These are phyloP conservation scores for Ailurus styani DNA, from an alignment of 2,113 vertebrate genomes.

Conservation along the genomic window DNA sequence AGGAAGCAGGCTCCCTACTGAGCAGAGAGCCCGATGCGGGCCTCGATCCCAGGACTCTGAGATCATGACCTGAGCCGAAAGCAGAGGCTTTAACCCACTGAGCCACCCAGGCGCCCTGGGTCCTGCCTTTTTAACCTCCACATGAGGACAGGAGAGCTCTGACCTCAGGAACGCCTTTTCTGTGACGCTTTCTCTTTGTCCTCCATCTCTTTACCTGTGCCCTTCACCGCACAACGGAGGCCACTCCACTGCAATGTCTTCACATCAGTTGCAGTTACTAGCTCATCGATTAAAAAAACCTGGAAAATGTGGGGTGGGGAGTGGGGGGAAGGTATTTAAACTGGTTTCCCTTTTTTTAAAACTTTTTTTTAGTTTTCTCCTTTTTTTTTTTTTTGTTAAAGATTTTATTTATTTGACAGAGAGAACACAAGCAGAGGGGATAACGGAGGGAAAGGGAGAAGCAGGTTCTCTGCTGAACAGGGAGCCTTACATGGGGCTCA, in stretches of 20 bases:
- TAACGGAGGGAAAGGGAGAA: neutral
- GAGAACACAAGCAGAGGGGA: neutral
- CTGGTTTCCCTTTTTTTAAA: neutral
- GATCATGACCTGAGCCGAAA: too few relatives aligned
- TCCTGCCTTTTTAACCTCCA: neutral
- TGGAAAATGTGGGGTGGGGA: neutral
- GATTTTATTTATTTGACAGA: neutral
- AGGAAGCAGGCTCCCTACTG: too few relatives aligned
- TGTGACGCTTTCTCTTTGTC: neutral
- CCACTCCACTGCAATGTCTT: neutral
- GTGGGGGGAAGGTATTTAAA: neutral
- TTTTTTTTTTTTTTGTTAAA: neutral
- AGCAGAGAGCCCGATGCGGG: too few relatives aligned
- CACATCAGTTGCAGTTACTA: neutral
- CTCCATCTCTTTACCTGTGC: neutral
- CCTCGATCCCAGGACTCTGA: too few relatives aligned
- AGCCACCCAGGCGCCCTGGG: too few relatives aligned
- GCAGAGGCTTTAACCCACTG: too few relatives aligned
- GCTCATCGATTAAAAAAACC: neutral
- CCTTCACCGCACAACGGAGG: neutral
- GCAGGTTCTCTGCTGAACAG: neutral
- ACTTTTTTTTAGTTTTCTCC: neutral
- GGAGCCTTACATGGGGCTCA: neutral
- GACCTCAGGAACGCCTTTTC: neutral
- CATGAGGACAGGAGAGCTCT: neutral